Evolutionary conservation across 2,797 vertebrate genomes (phyloP).

Genomic region (Alcedo quadribrachys): DNA sequence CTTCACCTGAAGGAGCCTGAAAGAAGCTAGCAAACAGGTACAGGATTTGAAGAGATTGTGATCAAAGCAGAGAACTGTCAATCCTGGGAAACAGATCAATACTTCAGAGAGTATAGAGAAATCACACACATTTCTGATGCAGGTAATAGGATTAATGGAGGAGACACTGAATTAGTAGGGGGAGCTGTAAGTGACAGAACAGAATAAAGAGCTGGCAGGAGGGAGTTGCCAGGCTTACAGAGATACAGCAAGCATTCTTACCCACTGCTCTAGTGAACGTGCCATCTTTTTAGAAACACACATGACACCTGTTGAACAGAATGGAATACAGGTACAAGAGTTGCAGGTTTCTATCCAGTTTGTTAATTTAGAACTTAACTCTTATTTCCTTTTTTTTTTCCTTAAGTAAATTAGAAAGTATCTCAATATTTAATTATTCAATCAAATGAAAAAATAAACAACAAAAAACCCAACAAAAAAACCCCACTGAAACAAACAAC

Average conservation of each 20-base stretch:
- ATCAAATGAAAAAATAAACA: not conserved
- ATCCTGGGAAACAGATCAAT: not conserved
- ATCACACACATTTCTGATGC: not conserved
- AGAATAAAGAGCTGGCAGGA: not conserved
- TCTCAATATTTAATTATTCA: not conserved
- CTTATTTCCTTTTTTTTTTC: not conserved
- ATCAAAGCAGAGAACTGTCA: not conserved
- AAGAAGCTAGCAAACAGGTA: not conserved
- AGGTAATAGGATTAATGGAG: not conserved
- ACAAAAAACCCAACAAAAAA: not conserved
- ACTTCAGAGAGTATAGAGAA: not conserved
- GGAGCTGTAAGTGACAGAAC: not conserved
- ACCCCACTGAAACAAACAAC: not conserved
- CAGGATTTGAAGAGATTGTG: not conserved
- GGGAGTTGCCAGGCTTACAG: not conserved
- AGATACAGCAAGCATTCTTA: not conserved
- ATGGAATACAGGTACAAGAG: not conserved
- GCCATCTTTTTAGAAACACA: not conserved
- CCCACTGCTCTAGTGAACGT: not conserved
- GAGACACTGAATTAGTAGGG: not conserved
- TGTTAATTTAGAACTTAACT: not conserved
- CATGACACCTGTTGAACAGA: not conserved
- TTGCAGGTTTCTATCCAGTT: not conserved
- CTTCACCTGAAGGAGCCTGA: not conserved
- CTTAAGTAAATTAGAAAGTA: not conserved